Percentiles rank a stretch among this genome's conserved stretches.
phyloP scores from a whole-genome alignment of 2,888 invertebrate species.

The Neoscelio sp. region DNA sequence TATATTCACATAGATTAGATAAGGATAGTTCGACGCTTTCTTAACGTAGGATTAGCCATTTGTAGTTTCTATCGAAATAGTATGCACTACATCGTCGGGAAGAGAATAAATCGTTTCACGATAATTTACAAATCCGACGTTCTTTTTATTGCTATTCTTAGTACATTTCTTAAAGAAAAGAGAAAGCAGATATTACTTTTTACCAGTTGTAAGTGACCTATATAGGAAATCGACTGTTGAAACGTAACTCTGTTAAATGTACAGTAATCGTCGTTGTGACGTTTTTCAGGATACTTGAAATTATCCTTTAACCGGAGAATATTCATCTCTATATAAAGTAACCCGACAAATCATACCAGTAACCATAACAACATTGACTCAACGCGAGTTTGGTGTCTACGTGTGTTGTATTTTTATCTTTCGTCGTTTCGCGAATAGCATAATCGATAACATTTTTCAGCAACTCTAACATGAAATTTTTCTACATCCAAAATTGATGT shows the following conservation, averaged over 20 bases:
- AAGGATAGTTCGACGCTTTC: no score
- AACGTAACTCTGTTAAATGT: background rate
- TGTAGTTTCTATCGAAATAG: no score
- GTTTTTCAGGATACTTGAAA: no score
- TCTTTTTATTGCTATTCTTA: background rate
- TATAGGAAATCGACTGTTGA: no score
- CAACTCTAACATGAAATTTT: background rate
- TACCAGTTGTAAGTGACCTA: no score
- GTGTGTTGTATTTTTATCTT: constrained; percentile 13
- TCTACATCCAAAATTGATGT: no score
- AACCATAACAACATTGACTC: constrained; percentile 80
- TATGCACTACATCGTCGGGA: no score
- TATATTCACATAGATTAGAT: no score
- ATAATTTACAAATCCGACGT: no score
- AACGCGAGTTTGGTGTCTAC: constrained; percentile 70
- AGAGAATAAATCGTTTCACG: no score
- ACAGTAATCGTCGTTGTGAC: background rate
- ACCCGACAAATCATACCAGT: constrained; percentile 69
- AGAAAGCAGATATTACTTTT: no score
- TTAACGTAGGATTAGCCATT: no score
- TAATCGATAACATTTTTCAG: constrained; percentile 22
- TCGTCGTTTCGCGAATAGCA: constrained; percentile 2
- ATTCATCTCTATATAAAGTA: constrained; percentile 15
- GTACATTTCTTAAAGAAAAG: background rate
- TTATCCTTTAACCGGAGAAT: constrained; percentile 35